Conservation (phyloP, 2,888 invertebrate genomes). For the Drosophila trichaetosa region DNA sequence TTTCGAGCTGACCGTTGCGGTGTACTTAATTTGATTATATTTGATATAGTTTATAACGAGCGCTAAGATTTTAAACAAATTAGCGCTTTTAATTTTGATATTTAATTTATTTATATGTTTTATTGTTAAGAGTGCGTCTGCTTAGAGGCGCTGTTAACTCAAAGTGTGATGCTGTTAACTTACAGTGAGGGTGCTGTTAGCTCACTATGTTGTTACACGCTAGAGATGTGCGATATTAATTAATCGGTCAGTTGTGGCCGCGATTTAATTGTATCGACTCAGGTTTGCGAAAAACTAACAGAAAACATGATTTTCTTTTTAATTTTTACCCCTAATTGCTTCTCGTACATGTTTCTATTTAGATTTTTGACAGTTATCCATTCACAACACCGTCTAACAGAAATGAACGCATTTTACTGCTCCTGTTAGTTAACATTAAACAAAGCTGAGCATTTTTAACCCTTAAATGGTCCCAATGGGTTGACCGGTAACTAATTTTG, state of each 20-base stretch:
- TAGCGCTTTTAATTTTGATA: conserved; percentile 53
- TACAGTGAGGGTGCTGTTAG: conserved; percentile 19
- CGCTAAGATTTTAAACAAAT: conserved; percentile 20
- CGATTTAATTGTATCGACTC: background rate
- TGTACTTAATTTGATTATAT: conserved; percentile 19
- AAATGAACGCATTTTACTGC: conserved; percentile 35
- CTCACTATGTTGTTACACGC: conserved; percentile 21
- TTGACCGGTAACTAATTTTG: background rate
- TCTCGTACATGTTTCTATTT: background rate
- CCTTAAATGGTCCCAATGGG: background rate
- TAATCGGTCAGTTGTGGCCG: background rate
- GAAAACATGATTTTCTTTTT: background rate
- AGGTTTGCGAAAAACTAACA: background rate
- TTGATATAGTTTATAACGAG: conserved; percentile 18
- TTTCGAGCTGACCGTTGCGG: background rate
- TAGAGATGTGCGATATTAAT: conserved; percentile 36
- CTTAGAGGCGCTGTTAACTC: conserved; percentile 47
- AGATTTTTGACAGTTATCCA: background rate
- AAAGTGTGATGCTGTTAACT: conserved; percentile 21
- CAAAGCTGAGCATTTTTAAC: conserved; percentile 4
- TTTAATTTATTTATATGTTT: conserved; percentile 42
- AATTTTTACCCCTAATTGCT: background rate
- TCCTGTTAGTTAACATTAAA: conserved; percentile 40
- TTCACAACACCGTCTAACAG: background rate
- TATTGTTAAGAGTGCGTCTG: conserved; percentile 40